These are phyloP conservation scores for Poecile montanus DNA, from an alignment of 2,797 vertebrate genomes.

Conservation along the genomic window DNA sequence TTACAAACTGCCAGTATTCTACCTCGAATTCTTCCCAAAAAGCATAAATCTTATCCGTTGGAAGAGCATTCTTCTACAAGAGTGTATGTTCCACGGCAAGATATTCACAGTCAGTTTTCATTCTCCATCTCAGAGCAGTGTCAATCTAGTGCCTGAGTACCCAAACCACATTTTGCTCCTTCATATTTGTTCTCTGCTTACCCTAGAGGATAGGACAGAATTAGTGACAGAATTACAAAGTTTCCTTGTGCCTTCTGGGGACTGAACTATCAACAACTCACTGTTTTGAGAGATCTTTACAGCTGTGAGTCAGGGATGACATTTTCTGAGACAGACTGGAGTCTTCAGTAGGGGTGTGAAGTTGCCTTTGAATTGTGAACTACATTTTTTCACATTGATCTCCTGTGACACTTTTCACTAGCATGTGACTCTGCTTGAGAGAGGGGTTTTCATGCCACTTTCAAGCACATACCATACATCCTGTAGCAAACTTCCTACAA, in stretches of 20 bases:
- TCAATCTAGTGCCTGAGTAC: neutral
- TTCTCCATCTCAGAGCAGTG: neutral
- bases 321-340: conserved; percentile 29
- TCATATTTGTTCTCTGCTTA: neutral
- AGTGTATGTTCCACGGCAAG: neutral
- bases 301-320: conserved; percentile 56
- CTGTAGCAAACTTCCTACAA: neutral
- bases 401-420: neutral
- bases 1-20: neutral
- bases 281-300: conserved; percentile 18
- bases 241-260: conserved; percentile 15
- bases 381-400: conserved; percentile 20
- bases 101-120: neutral
- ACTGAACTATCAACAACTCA: conserved; percentile 5
- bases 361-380: conserved; percentile 37
- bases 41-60: neutral
- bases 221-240: neutral
- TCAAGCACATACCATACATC: neutral
- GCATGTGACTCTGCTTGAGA: neutral
- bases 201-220: neutral
- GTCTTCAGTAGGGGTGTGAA: neutral
- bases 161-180: neutral
- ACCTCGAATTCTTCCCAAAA: neutral
- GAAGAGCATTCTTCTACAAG: neutral
- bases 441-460: neutral